phyloP scores from a whole-genome alignment of 2,797 vertebrate genomes.

The Prionace glauca region DNA sequence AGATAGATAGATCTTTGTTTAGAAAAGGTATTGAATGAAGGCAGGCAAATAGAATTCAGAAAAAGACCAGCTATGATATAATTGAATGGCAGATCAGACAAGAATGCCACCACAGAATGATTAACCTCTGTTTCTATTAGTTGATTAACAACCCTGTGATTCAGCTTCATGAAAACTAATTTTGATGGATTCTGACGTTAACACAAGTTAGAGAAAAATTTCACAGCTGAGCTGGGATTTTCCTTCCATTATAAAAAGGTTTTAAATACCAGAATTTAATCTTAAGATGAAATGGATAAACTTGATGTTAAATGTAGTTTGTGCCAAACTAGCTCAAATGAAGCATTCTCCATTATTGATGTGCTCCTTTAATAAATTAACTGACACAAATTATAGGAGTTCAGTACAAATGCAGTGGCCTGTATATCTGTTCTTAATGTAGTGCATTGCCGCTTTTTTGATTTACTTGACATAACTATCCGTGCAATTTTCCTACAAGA shows the following conservation, averaged over 20 bases:
- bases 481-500: not conserved
- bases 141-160: not conserved
- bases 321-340: not conserved
- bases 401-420: not conserved
- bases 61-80: not conserved
- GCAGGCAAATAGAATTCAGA: not conserved
- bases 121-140: not conserved
- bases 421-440: not conserved
- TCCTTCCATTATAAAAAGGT: not conserved
- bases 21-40: not conserved
- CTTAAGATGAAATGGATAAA: not conserved
- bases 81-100: not conserved
- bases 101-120: not conserved
- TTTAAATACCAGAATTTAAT: not conserved
- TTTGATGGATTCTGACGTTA: not conserved
- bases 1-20: not conserved
- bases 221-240: not conserved
- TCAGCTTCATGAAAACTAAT: not conserved
- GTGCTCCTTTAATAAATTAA: not conserved
- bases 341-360: not conserved
- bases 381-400: not conserved
- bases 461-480: not conserved
- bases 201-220: not conserved
- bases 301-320: not conserved
- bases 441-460: not conserved